Evolutionary conservation across 1,140 invertebrate genomes (phyloP), one percentile per base, ranked within the genome.

Genomic region (Ephestia elutella): DNA sequence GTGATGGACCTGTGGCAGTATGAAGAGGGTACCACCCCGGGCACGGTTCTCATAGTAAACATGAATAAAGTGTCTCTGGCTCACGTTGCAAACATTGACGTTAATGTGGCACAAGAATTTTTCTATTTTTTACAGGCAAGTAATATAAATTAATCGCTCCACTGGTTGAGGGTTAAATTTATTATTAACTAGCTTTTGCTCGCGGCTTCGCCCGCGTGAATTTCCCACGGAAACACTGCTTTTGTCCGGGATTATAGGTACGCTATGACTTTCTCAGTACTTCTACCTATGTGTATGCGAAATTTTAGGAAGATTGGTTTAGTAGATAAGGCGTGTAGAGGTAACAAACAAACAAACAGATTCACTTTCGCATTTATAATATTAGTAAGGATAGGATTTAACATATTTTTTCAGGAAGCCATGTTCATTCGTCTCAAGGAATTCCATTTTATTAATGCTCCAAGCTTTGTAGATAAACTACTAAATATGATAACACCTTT

Each of bases 371-470:
- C n/a, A n/a, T n/a, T n/a, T n/a, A n/a, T n/a, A n/a, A n/a, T n/a
- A n/a, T n/a, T n/a, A n/a, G n/a, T n/a, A n/a, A n/a, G n/a, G 21
- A 3, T 25, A 3, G 2, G 7, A 3, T 25, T 25, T 25, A 3
- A 18, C 19, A 44, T 53, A 25, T 60, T n/a, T 49, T 73, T 74
- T n/a, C 74, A 93, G 89, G 92, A 93, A 72, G 91, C 89, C 1
- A 80, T 91, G 66, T 92, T 93, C 1, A 88, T 93, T 17, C 82
- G 91, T 17, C 73, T 94, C 1, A 91, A 91, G 56, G 90, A 91
- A 0, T 84, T 93, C 8, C 92, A 94, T 68, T 92, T 92, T 56
- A 89, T 93, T 53, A 93, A 94, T 57, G 90, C 91, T 49, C 90
- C 91, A 2, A 82, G 89, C 0, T 90, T 93, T 19, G 89, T 93